These are phyloP conservation scores for Oncorhynchus clarkii DNA, from an alignment of 2,113 vertebrate genomes.

Conservation along the genomic window DNA sequence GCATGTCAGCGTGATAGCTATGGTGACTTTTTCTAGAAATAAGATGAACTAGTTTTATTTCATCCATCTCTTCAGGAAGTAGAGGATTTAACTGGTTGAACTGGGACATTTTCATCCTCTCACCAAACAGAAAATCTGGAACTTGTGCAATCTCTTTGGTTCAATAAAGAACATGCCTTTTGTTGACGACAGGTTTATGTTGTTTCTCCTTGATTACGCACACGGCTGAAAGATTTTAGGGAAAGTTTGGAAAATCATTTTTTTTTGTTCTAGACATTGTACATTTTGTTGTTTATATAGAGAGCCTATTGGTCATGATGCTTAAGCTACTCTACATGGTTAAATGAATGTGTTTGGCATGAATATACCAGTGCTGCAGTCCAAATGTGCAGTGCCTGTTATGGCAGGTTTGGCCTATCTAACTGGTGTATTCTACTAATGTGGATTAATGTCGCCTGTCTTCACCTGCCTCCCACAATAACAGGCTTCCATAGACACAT, in stretches of 20 bases:
- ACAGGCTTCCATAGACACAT: conserved; percentile 76
- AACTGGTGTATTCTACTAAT: conserved; percentile 79
- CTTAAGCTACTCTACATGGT: too few relatives aligned
- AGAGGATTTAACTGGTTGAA: background rate
- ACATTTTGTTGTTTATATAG: too few relatives aligned
- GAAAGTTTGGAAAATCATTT: background rate
- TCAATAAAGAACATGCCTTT: too few relatives aligned
- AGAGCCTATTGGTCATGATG: too few relatives aligned
- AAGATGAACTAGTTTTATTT: background rate
- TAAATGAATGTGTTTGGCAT: too few relatives aligned
- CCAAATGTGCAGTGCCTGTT: conserved; percentile 25
- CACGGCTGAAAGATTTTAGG: too few relatives aligned
- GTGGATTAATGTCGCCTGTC: conserved; percentile 89
- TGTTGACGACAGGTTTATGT: too few relatives aligned
- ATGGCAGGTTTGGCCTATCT: conserved; percentile 49
- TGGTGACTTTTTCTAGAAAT: background rate
- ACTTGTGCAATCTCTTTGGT: too few relatives aligned
- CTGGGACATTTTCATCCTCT: too few relatives aligned
- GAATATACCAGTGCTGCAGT: conserved; percentile 10
- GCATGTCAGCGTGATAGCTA: background rate
- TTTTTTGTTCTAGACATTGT: too few relatives aligned
- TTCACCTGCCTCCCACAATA: conserved; percentile 64
- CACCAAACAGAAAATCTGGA: too few relatives aligned
- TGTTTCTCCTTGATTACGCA: too few relatives aligned
- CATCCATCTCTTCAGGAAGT: background rate